These are phyloP conservation scores for Prionailurus viverrinus DNA, from an alignment of 2,113 vertebrate genomes.

Conservation along the genomic window DNA sequence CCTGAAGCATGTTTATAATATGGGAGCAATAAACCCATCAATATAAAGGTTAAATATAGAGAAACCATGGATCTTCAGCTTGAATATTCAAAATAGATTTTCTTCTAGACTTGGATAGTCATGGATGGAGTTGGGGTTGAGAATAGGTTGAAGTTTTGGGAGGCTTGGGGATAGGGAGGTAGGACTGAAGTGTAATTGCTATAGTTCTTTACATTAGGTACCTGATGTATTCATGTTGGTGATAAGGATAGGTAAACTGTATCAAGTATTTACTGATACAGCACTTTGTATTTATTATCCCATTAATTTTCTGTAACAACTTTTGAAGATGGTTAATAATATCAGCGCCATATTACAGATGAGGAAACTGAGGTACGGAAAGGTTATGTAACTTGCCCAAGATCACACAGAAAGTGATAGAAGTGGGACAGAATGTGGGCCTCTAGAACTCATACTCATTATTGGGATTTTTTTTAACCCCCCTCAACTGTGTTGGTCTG, in stretches of 20 bases:
- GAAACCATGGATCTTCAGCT: not conserved
- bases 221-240: not conserved
- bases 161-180: not conserved
- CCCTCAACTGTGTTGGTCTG: not conserved
- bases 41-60: slow-evolving; percentile 5
- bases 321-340: not conserved
- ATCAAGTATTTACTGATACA: not conserved
- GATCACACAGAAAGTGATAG: not conserved
- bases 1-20: not conserved
- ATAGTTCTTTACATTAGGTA: not conserved
- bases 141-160: not conserved
- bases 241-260: not conserved
- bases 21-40: not conserved
- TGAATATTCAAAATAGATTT: slow-evolving; percentile 37
- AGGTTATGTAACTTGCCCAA: not conserved
- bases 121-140: not conserved
- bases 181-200: not conserved
- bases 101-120: not conserved
- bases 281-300: not conserved
- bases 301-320: not conserved
- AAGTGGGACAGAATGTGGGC: not conserved
- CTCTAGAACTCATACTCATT: not conserved
- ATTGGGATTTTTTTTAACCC: not conserved
- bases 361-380: not conserved
- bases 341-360: not conserved